Evolutionary conservation across 1,140 invertebrate genomes (phyloP), one percentile per base, ranked within the genome.

Genomic region (Tetragnatha versicolor): DNA sequence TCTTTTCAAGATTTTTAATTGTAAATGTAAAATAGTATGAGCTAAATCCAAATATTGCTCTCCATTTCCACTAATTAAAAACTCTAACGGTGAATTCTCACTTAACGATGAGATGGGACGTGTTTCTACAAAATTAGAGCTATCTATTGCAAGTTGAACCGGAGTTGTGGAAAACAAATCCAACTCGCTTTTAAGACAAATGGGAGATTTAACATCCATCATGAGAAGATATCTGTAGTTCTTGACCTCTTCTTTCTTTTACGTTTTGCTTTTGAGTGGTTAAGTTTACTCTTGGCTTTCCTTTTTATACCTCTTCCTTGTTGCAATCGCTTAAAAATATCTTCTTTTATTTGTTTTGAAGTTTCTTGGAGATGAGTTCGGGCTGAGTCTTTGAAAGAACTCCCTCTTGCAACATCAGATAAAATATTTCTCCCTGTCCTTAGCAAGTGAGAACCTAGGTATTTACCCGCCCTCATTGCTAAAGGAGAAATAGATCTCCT

Each of bases 11-110:
- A 61, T 27, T 61, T 75, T 75, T 33, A 75, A 7, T 75, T 35
- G 14, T 7, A 61, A 33, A 49, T 75, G n/a, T 31, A 47, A 31
- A 1, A 75, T 33, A 7, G 27, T 49, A 49, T 61, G 27, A 33
- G 70, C 53, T 49, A 75, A 75, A 49, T 75, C 55, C 12, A 75
- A 31, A 75, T 75, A 75, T 35, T 47, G 25, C 4, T 63, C 42
- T 6, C 39, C 39, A 17, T 25, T 61, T 14, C 55, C 55, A 7
- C 58, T 75, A 20, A 61, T 61, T 25, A 29, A 63, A 37, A 63
- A 75, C 51, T 75, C 70, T 61, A 75, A 5, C n/a, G 58, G 39
- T 3, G 58, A 39, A 12, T 35, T 60, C 0, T 60, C 53, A 0
- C 14, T 22, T 25, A 75, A 9, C 7, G 42, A 61, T 6, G 55